Base-by-base conservation (phyloP, 2,113 vertebrate species). In the Gymnarchus niloticus region DNA sequence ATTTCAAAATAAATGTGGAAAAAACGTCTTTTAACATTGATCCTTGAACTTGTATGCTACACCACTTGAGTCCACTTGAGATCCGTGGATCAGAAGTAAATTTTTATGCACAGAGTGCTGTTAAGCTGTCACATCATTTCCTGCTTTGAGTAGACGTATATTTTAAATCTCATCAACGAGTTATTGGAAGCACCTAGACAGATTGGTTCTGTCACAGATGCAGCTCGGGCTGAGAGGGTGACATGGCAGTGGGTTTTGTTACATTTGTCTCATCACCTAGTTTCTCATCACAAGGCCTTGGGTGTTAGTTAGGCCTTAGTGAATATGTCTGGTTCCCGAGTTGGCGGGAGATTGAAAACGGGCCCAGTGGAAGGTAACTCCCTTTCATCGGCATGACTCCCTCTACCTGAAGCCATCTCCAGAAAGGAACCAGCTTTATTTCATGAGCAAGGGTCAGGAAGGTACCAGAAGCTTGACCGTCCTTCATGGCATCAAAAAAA, bases 401-500 rank as follows among this genome's bases (percentile, higher is more conserved):
- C 28, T 51, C 23, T 14, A 23, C 28, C 5, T 17, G 51, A 54
- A 82, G 51, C 80, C 80, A 1, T 23, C 21, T 84, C 51, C 82
- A 2, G 33, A 48, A 56, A 59, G 52, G 17, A 56, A 52, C 83
- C 46, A 46, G 25, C 21, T 41, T 41, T 83, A 65, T 56, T 93
- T 94, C 93, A 91, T 89, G 84, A 87, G 88, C 57, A 86, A 84
- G 44, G 19, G 57, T 86, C 86, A 84, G 87, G 89, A 85, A 17
- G 85, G 89, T 90, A 89, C 89, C 88, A 88, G 87, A 91, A 90
- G 77, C 89, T n/a, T 59, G 85, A 90, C 46, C 57, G 91, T 57
- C 90, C 89, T 93, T 94, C 93, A 93, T 91, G 37, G 89, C 90
- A 90, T 87, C 91, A 94, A 94, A 94, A 95, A 95, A 95, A 94